Evolutionary conservation across 1,140 invertebrate genomes (phyloP), one percentile per base, ranked within the genome.

Genomic region (Drosophila takahashii): DNA sequence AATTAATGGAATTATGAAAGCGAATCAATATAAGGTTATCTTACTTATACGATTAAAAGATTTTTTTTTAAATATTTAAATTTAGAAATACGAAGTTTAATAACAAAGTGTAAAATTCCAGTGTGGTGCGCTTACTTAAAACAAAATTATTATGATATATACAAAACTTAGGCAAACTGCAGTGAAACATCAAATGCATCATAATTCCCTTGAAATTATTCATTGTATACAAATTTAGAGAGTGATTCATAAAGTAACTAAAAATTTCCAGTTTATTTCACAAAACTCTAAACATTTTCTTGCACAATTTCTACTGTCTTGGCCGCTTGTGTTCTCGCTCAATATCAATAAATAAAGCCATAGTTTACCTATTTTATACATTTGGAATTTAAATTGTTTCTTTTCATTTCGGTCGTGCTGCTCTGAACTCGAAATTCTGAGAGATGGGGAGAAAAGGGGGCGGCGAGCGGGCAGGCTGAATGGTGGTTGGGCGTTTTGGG

Each of bases 331-430:
- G 56, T 50, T 13, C 15, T 41, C 42, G 13, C 3, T 37, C 52
- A 59, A 62, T 70, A 53, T 57, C 65, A 83, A 83, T 75, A 83
- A 79, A 80, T 76, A 77, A 76, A 61, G 54, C 52, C 44, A 44
- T 69, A 59, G 62, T 69, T 72, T 53, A 60, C 42, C 64, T 75
- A 79, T 79, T 79, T 73, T 69, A 77, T 61, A 57, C 51, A 66
- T 75, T 50, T 58, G 37, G 62, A 77, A 76, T 76, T 75, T 50
- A 48, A 76, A 77, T 67, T 60, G 52, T 64, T 73, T 64, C 45
- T 62, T 72, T 50, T 53, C 16, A 27, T 29, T 60, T 26, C 22
- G 41, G 29, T 52, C 11, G 37, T 18, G 27, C 29, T 52, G 26
- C 45, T 59, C 59, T 42, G 32, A 32, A 61, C 41, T 50, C 41